These are phyloP conservation scores for Acestrorhynchus altus DNA, from an alignment of 2,797 vertebrate species.

Conservation along the genomic window DNA sequence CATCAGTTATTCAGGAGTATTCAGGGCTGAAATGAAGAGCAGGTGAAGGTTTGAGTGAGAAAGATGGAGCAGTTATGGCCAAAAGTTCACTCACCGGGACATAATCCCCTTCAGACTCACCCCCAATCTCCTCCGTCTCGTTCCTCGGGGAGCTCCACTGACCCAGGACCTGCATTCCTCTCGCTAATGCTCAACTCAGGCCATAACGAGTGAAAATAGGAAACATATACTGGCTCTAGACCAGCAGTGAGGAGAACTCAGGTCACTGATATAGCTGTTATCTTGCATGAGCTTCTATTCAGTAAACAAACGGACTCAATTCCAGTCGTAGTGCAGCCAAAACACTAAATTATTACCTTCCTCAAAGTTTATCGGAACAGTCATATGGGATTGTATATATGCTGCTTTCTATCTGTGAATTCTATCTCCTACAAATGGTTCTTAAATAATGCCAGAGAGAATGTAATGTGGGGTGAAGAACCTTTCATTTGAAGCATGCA, in stretches of 20 bases:
- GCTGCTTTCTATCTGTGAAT: too few relatives aligned
- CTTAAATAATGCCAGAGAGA: too few relatives aligned
- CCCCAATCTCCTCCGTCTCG: conserved; percentile 25
- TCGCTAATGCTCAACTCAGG: conserved; percentile 38
- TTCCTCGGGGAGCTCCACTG: conserved; percentile 21
- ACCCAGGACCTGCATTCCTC: conserved; percentile 40
- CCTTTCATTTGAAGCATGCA: too few relatives aligned
- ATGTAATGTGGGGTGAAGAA: too few relatives aligned
- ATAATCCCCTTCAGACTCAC: conserved; percentile 28
- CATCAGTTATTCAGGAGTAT: conserved; percentile 33
- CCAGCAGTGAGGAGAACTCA: conserved; percentile 32
- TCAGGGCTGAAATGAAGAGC: conserved; percentile 35
- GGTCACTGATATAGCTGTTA: conserved; percentile 37
- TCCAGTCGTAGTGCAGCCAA: too few relatives aligned
- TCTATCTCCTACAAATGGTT: too few relatives aligned
- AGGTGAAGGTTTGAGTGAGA: conserved; percentile 40
- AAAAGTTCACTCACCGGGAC: conserved; percentile 13
- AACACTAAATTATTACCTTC: not conserved
- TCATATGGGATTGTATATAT: too few relatives aligned
- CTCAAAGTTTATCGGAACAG: too few relatives aligned
- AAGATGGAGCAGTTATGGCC: conserved; percentile 44
- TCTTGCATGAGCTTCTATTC: not conserved
- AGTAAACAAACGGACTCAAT: too few relatives aligned
- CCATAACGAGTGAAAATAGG: conserved; percentile 39
- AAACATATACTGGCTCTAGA: conserved; percentile 36